phyloP scores from a whole-genome alignment of 2,113 vertebrate genomes.

The Scomber scombrus region DNA sequence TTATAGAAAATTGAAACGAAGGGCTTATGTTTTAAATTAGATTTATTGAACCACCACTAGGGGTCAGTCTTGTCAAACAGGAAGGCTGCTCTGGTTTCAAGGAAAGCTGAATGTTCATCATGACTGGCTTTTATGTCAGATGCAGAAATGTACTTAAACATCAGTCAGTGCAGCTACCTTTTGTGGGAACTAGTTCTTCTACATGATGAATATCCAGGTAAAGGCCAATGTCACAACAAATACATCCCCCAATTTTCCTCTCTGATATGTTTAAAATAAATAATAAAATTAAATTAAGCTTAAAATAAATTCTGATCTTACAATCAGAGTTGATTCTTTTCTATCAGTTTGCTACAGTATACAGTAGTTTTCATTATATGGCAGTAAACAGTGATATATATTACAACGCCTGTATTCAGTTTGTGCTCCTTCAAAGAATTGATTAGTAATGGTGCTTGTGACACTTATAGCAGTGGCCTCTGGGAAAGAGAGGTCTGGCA shows the following conservation, averaged over 20 bases:
- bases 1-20: conserved; percentile 12
- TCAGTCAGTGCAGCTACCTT: background rate
- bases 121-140: background rate
- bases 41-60: conserved; percentile 62
- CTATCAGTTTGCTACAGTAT: background rate
- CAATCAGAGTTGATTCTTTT: background rate
- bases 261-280: too few relatives aligned
- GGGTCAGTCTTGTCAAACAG: conserved; percentile 74
- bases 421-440: conserved; percentile 26
- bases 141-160: background rate
- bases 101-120: conserved; percentile 13
- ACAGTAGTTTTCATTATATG: background rate
- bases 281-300: background rate
- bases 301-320: background rate
- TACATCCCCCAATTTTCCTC: background rate
- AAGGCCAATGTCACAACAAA: conserved; percentile 28
- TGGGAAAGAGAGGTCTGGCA: conserved; percentile 33
- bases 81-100: background rate
- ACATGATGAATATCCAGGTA: conserved; percentile 18
- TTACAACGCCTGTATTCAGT: conserved; percentile 25
- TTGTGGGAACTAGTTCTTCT: background rate
- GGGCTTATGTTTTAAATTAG: background rate
- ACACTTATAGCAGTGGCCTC: conserved; percentile 36
- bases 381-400: conserved; percentile 12
- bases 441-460: conserved; percentile 49